Evolutionary conservation across 2,113 vertebrate genomes (phyloP).

Genomic region (Notarius quadriscutis): DNA sequence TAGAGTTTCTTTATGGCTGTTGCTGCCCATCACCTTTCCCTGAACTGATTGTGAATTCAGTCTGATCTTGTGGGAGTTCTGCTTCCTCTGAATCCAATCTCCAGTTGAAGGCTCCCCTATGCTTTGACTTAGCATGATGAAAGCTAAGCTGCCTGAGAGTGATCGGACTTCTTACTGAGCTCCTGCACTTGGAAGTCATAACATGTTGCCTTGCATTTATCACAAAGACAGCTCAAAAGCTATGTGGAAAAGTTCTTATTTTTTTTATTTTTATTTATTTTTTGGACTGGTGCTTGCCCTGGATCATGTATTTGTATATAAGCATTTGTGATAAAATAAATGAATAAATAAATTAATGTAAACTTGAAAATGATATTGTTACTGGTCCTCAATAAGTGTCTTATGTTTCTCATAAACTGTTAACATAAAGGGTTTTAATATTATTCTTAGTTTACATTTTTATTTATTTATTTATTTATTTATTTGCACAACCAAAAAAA

Average conservation of each 20-base stretch:
- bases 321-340: too few relatives aligned
- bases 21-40: constrained; percentile 7
- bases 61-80: neutral
- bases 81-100: constrained; percentile 16
- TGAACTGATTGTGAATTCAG: neutral
- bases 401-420: too few relatives aligned
- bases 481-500: too few relatives aligned
- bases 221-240: neutral
- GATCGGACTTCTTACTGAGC: neutral
- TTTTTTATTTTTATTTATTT: too few relatives aligned
- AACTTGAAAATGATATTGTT: too few relatives aligned
- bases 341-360: too few relatives aligned
- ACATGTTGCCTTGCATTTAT: neutral
- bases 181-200: neutral
- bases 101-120: neutral
- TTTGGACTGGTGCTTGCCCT: neutral
- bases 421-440: too few relatives aligned
- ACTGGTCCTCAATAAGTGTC: too few relatives aligned
- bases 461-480: too few relatives aligned
- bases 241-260: neutral
- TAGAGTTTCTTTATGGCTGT: neutral
- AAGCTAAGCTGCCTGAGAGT: neutral
- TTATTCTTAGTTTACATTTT: too few relatives aligned
- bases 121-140: neutral
- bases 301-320: neutral